A percentile compares a stretch with the other conserved stretches of the same genome.
phyloP scores from a whole-genome alignment of 2,888 invertebrate genomes.

The Habroteleia sp. region DNA sequence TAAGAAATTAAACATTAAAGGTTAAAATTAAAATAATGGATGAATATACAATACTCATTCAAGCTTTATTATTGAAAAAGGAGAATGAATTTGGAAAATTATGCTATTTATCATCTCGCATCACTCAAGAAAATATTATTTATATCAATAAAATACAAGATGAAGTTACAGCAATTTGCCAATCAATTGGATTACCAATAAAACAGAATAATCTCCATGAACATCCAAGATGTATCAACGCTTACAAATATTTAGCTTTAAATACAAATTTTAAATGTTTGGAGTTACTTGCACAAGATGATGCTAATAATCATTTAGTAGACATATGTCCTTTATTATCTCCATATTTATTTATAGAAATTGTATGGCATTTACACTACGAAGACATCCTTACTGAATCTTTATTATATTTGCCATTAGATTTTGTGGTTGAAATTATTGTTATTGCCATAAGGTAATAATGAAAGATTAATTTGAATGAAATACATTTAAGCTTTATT shows the following conservation, averaged over 20 bases:
- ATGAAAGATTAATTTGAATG: slow-evolving; percentile 5
- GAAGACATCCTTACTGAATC: slow-evolving; percentile 73
- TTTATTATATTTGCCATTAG: slow-evolving; percentile 73
- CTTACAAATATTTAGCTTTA: slow-evolving; percentile 72
- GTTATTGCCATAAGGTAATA: slow-evolving; percentile 65
- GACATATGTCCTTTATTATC: slow-evolving; percentile 75
- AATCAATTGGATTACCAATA: slow-evolving; percentile 22
- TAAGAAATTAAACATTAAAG: too few species aligned
- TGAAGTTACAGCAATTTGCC: slow-evolving; percentile 35
- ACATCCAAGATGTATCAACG: slow-evolving; percentile 51
- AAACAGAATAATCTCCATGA: slow-evolving; percentile 32
- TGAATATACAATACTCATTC: slow-evolving; percentile 58
- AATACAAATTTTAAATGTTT: slow-evolving; percentile 74
- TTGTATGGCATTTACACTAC: slow-evolving; percentile 72
- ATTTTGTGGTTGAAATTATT: slow-evolving; percentile 73
- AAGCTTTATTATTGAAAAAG: slow-evolving; percentile 61
- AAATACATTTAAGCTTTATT: too few species aligned
- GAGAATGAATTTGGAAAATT: slow-evolving; percentile 50
- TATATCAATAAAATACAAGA: slow-evolving; percentile 42
- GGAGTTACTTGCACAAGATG: slow-evolving; percentile 72
- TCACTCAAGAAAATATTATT: slow-evolving; percentile 44
- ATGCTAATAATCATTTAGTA: slow-evolving; percentile 71
- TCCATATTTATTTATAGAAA: slow-evolving; percentile 73
- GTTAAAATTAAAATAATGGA: too few species aligned
- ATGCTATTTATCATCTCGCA: slow-evolving; percentile 30